A percentile compares a stretch with the other conserved stretches of the same genome.
Conservation (phyloP, 1,140 invertebrate species). For the Drosophila nigromelanica region DNA sequence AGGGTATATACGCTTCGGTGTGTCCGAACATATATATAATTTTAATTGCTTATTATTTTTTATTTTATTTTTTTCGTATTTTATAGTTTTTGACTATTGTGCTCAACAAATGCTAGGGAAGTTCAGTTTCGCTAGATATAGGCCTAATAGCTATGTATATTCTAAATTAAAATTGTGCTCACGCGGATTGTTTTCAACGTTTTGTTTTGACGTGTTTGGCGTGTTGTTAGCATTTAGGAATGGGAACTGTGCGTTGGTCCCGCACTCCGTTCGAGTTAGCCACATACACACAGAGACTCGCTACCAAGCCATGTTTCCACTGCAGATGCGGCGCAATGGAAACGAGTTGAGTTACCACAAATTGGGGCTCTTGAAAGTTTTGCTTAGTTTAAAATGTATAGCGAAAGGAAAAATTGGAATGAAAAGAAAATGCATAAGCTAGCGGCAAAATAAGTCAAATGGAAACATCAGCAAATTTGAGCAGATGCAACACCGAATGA, state of each 20-base stretch:
- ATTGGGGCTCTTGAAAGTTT: slow-evolving; percentile 66
- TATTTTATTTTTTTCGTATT: not conserved
- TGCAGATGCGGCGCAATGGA: slow-evolving; percentile 14
- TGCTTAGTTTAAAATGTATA: slow-evolving; percentile 44
- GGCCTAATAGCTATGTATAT: slow-evolving; percentile 60
- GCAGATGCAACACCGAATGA: slow-evolving; percentile 38
- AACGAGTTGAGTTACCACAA: slow-evolving; percentile 1
- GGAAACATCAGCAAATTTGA: slow-evolving; percentile 62
- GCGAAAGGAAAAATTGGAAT: slow-evolving; percentile 14
- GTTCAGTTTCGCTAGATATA: slow-evolving; percentile 38
- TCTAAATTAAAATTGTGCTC: slow-evolving; percentile 81
- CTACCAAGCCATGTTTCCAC: slow-evolving; percentile 17
- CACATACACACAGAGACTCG: slow-evolving; percentile 32
- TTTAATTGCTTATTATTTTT: slow-evolving; percentile 5
- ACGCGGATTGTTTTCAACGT: slow-evolving; percentile 69
- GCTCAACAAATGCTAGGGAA: slow-evolving; percentile 70
- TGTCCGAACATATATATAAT: slow-evolving; percentile 11
- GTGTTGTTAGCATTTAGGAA: slow-evolving; percentile 58
- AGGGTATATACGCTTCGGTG: slow-evolving; percentile 19
- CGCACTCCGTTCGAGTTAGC: slow-evolving; percentile 30
- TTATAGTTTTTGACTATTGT: slow-evolving; percentile 60
- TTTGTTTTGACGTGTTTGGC: slow-evolving; percentile 49
- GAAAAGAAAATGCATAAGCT: slow-evolving; percentile 28
- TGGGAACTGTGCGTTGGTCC: slow-evolving; percentile 45
- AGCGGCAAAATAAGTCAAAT: slow-evolving; percentile 27